Evolutionary conservation across 1,140 invertebrate species (phyloP), one percentile per base, ranked within the genome.

Genomic region (Medauroidea extradentata): DNA sequence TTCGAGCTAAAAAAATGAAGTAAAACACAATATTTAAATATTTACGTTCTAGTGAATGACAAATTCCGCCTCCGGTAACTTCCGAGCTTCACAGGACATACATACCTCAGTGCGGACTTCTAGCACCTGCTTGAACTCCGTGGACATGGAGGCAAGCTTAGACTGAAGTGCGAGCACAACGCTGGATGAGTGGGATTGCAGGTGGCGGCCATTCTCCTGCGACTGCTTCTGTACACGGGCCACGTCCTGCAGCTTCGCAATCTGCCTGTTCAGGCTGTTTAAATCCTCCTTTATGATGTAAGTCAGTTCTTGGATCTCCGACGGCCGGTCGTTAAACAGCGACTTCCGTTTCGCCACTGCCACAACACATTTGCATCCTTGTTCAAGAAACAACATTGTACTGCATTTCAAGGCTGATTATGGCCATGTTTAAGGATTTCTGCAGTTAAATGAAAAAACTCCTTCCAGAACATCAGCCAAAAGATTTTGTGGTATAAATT

Each of bases 211-310:
- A 74, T 84, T 85, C 4, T 50, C 68, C 78, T 59, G 73, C 71
- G 60, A 66, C 71, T 50, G 65, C 73, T 50, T 83, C 78, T 64
- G 86, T 46, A 81, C 80, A 72, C 83, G 85, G 7, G 88, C 87
- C 64, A 92, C 82, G 67, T 90, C 87, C 70, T 91, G 90, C 55
- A 94, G 75, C 65, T 84, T 83, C 11, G 93, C 93, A 70, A 99
- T 98, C 79, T 99, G 94, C 72, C 95, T 88, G 79, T 99, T 99
- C 53, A 99, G 81, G 67, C 89, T 91, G 73, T 86, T 90, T 53
- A 99, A 83, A 76, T 99, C 97, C 67, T 93, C 90, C 79, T 98
- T 99, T 25, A 99, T 97, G 44, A 98, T 97, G 69, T 94, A 95
- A 1, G 96, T 98, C 39, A 99, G 75, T 73, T 99, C 94, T 76